A percentile compares a stretch with the other conserved stretches of the same genome.
These are phyloP conservation scores for Drosophila saltans DNA, from an alignment of 1,140 invertebrate genomes.

Conservation along the genomic window DNA sequence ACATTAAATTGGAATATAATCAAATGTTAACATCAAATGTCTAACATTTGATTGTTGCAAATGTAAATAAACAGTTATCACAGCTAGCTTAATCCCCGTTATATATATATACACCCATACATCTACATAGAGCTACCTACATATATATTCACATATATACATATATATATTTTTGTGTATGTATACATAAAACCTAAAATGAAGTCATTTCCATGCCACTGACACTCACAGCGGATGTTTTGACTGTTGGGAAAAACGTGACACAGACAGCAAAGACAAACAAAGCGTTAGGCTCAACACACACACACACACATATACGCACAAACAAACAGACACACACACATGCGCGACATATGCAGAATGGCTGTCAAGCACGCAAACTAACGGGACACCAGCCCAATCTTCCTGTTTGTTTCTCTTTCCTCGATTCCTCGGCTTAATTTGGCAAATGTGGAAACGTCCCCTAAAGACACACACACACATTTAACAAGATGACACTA, in stretches of 20 bases:
- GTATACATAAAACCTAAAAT: slow-evolving; percentile 42
- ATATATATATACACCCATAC: slow-evolving; percentile 11
- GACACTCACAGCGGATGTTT: slow-evolving; percentile 67
- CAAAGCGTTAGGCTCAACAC: slow-evolving; percentile 30
- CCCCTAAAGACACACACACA: slow-evolving; percentile 20
- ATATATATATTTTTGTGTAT: not conserved
- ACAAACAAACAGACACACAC: slow-evolving; percentile 19
- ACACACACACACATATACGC: slow-evolving; percentile 2
- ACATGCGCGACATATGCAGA: slow-evolving; percentile 34
- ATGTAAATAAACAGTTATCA: slow-evolving; percentile 56
- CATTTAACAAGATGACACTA: slow-evolving; percentile 6
- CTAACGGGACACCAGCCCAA: slow-evolving; percentile 44
- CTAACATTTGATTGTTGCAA: slow-evolving; percentile 44
- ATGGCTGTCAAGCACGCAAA: slow-evolving; percentile 64
- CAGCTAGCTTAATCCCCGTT: not conserved
- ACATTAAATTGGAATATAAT: slow-evolving; percentile 18
- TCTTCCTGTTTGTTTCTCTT: not conserved
- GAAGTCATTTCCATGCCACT: slow-evolving; percentile 67
- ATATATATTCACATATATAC: too few relatives aligned
- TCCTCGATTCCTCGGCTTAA: slow-evolving; percentile 48
- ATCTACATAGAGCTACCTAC: not conserved
- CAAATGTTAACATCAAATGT: slow-evolving; percentile 48
- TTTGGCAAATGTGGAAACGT: slow-evolving; percentile 64
- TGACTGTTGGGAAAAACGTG: slow-evolving; percentile 53
- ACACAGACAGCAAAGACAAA: slow-evolving; percentile 59